Conservation (phyloP, 2,113 vertebrate species). For the Pluvianellus socialis region DNA sequence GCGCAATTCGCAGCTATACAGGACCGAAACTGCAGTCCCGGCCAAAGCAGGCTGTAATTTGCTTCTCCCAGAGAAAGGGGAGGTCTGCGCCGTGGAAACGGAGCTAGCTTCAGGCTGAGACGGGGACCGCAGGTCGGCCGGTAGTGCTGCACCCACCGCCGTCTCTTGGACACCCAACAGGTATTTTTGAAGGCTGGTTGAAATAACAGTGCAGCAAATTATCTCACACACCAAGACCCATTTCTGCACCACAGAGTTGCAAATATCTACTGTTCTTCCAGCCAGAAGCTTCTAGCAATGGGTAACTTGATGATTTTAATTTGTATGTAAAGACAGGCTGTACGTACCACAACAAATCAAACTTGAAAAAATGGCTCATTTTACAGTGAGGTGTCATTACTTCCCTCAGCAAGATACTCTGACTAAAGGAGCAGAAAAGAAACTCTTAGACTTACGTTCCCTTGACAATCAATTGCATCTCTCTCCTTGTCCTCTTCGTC, state of each 20-base stretch:
- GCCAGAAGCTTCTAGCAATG: neutral
- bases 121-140: neutral
- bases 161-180: neutral
- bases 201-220: neutral
- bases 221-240: neutral
- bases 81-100: neutral
- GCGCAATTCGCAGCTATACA: neutral
- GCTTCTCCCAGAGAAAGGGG: neutral
- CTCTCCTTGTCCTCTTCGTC: slow-evolving; percentile 76
- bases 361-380: neutral
- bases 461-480: slow-evolving; percentile 73
- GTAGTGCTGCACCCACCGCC: neutral
- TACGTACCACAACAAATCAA: neutral
- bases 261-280: neutral
- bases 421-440: neutral
- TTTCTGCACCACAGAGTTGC: neutral
- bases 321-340: neutral
- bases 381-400: neutral
- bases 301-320: neutral
- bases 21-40: neutral
- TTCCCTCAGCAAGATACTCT: neutral
- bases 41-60: neutral
- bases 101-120: neutral
- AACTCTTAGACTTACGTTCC: slow-evolving; percentile 72
- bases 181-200: neutral